Conservation (phyloP, 2,113 vertebrate species). For the Eurypyga helias region DNA sequence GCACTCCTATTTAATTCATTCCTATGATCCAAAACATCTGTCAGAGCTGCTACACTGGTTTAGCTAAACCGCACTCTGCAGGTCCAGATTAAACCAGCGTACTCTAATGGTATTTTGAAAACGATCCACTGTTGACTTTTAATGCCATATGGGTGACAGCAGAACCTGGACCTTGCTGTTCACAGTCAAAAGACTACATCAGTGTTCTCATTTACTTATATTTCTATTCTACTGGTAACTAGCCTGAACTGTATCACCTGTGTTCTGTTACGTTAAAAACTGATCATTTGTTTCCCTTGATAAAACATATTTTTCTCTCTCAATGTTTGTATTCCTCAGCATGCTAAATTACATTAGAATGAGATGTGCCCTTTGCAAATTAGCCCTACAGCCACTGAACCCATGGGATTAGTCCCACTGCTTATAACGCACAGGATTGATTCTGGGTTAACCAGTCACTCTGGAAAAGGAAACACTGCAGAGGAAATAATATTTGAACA, state of each 20-base stretch:
- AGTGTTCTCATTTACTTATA: not conserved
- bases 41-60: not conserved
- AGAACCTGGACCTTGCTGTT: not conserved
- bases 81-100: not conserved
- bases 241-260: not conserved
- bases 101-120: not conserved
- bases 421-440: not conserved
- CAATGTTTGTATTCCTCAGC: not conserved
- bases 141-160: not conserved
- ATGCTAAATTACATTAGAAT: not conserved
- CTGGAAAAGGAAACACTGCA: not conserved
- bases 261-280: not conserved
- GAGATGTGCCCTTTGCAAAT: not conserved
- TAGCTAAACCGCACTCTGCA: not conserved
- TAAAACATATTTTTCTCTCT: not conserved
- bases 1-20: not conserved
- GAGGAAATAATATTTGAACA: not conserved
- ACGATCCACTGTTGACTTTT: not conserved
- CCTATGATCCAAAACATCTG: not conserved
- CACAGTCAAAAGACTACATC: not conserved
- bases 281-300: not conserved
- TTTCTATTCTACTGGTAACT: not conserved
- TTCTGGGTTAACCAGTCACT: not conserved
- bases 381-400: not conserved
- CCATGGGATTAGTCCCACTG: not conserved